Percentiles rank a stretch among this genome's conserved stretches.
These are phyloP conservation scores for Acanthis flammea DNA, from an alignment of 2,797 vertebrate species.

Conservation along the genomic window DNA sequence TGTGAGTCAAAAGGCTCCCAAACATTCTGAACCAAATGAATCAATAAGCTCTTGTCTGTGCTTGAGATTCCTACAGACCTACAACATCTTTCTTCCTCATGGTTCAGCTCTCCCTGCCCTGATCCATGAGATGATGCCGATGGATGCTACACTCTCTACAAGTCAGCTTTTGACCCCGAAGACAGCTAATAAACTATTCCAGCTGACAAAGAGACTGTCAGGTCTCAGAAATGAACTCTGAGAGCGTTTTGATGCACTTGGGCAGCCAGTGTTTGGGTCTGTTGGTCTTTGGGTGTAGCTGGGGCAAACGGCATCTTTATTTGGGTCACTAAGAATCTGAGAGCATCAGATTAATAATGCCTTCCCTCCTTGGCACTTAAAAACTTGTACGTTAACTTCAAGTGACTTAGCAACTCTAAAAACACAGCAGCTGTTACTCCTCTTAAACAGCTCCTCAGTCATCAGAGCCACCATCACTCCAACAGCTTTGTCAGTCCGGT, in stretches of 20 bases:
- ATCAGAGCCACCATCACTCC: neutral
- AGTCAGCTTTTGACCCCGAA: neutral
- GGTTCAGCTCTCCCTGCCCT: neutral
- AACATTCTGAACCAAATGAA: neutral
- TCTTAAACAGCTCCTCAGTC: neutral
- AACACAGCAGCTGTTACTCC: neutral
- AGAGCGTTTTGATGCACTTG: accelerated
- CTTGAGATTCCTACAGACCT: neutral
- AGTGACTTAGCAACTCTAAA: neutral
- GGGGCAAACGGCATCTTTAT: neutral
- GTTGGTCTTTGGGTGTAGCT: neutral
- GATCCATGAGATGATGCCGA: neutral
- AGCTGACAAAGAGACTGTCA: neutral
- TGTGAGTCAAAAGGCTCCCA: neutral
- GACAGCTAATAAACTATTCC: neutral
- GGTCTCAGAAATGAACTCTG: neutral
- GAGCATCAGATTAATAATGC: neutral
- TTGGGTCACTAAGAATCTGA: accelerated
- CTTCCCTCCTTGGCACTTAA: neutral
- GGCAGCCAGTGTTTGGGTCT: neutral
- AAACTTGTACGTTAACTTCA: neutral
- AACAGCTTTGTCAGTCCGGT: accelerated
- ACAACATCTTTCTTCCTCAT: neutral
- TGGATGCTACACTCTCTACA: accelerated
- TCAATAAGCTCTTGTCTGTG: neutral